Conservation (phyloP, 2,113 vertebrate genomes). For the Carassius gibelio region DNA sequence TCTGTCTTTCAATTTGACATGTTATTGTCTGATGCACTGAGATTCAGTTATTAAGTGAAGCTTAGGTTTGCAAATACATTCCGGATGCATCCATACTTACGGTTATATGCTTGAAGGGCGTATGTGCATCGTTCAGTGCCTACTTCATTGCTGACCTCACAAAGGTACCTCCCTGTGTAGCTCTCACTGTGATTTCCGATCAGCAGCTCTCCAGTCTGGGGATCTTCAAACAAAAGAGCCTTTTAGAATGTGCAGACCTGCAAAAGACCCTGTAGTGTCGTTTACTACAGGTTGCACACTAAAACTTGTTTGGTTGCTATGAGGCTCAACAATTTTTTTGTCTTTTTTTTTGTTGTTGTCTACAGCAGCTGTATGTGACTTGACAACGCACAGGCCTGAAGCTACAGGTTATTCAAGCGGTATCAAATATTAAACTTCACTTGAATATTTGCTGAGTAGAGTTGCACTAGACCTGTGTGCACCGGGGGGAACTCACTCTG, state of each 20-base stretch:
- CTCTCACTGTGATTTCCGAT: conserved; percentile 77
- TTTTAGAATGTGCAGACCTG: conserved; percentile 16
- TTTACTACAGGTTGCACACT: conserved; percentile 6
- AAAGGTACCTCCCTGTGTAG: conserved; percentile 80
- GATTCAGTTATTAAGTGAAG: background rate
- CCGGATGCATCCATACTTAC: conserved; percentile 66
- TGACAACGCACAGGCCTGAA: background rate
- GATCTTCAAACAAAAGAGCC: conserved; percentile 65
- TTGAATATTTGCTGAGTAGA: background rate
- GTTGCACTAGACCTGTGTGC: background rate
- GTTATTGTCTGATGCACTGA: background rate
- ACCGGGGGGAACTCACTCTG: conserved; percentile 60
- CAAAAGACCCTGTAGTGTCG: background rate
- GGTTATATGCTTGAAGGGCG: conserved; percentile 71
- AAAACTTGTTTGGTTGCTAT: conserved; percentile 16
- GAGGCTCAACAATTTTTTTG: background rate
- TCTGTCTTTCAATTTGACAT: background rate
- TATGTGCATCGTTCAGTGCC: conserved; percentile 79
- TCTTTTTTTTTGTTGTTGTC: background rate
- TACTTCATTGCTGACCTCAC: conserved; percentile 81
- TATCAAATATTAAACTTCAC: background rate
- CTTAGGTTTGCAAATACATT: background rate
- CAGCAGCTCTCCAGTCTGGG: conserved; percentile 76
- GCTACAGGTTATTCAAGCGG: background rate
- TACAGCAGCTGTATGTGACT: background rate